Conservation (phyloP, 2,113 vertebrate genomes). For the Ailuropoda melanoleuca region DNA sequence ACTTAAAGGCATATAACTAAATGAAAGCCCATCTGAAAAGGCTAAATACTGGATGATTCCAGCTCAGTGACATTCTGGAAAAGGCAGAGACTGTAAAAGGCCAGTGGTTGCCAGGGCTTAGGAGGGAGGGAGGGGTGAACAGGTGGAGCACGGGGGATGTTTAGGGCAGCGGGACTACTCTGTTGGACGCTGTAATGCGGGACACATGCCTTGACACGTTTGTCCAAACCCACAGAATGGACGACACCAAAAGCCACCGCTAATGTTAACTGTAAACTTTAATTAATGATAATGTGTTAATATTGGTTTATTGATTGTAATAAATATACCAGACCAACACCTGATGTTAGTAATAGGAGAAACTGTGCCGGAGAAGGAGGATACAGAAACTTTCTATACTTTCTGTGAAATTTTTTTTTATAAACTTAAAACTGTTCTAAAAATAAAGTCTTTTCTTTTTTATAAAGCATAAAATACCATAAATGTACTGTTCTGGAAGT, state of each 20-base stretch:
- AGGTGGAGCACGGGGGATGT: rapidly evolving
- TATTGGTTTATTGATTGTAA: no score
- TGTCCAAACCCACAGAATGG: not conserved
- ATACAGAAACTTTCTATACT: no score
- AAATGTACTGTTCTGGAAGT: not conserved
- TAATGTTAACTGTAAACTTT: not conserved
- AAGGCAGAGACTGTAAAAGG: not conserved
- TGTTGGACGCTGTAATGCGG: rapidly evolving
- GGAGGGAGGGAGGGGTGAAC: rapidly evolving
- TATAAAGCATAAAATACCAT: not conserved
- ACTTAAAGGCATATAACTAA: rapidly evolving
- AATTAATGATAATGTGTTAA: no score
- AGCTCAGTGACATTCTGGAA: rapidly evolving
- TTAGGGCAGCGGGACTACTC: no score
- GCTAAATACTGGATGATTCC: not conserved
- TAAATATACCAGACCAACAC: no score
- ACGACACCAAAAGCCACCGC: rapidly evolving
- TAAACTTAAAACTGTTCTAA: not conserved
- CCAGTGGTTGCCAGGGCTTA: no score
- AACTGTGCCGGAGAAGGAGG: not conserved
- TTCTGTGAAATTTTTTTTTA: not conserved
- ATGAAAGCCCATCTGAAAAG: not conserved
- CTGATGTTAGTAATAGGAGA: no score
- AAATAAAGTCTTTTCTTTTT: not conserved
- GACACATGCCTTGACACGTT: rapidly evolving